Evolutionary conservation across 2,797 vertebrate species (phyloP).

Genomic region (Ctenopoma multispine): DNA sequence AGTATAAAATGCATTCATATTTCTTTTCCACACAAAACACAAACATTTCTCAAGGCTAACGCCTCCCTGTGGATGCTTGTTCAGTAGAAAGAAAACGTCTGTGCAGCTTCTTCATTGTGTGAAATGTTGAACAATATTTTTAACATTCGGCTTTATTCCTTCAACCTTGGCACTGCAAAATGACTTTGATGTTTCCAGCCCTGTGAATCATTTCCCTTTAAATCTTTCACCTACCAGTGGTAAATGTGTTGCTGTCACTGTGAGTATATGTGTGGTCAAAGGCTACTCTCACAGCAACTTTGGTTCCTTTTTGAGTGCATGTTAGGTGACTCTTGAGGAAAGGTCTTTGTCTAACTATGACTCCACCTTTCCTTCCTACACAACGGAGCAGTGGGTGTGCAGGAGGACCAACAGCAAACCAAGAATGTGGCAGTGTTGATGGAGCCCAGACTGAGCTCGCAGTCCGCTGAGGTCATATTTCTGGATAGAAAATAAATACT

Average conservation of each 20-base stretch:
- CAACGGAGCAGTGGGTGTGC: slow-evolving; percentile 40
- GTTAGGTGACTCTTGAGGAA: slow-evolving; percentile 59
- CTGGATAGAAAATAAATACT: slow-evolving; percentile 77
- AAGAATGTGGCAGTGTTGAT: slow-evolving; percentile 70
- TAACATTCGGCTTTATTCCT: slow-evolving; percentile 19
- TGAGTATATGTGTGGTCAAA: slow-evolving; percentile 25
- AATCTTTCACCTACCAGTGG: neutral
- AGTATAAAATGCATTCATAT: neutral
- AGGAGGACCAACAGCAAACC: slow-evolving; percentile 35
- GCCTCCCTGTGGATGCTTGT: slow-evolving; percentile 24
- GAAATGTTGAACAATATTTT: slow-evolving; percentile 10
- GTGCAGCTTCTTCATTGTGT: neutral
- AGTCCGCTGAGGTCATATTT: slow-evolving; percentile 75
- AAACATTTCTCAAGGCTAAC: slow-evolving; percentile 3
- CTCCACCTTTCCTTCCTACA: slow-evolving; percentile 77
- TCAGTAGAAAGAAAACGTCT: slow-evolving; percentile 7
- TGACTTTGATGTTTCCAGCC: slow-evolving; percentile 1
- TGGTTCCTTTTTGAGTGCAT: slow-evolving; percentile 18
- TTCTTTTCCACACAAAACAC: neutral
- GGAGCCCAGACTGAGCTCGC: slow-evolving; percentile 54
- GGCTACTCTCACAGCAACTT: neutral
- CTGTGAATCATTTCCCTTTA: slow-evolving; percentile 35
- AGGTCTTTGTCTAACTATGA: slow-evolving; percentile 37
- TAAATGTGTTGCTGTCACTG: slow-evolving; percentile 11
- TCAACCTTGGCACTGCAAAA: slow-evolving; percentile 22